A percentile compares a stretch with the other conserved stretches of the same genome.
phyloP scores from a whole-genome alignment of 2,113 vertebrate genomes.

The Zosterops borbonicus region DNA sequence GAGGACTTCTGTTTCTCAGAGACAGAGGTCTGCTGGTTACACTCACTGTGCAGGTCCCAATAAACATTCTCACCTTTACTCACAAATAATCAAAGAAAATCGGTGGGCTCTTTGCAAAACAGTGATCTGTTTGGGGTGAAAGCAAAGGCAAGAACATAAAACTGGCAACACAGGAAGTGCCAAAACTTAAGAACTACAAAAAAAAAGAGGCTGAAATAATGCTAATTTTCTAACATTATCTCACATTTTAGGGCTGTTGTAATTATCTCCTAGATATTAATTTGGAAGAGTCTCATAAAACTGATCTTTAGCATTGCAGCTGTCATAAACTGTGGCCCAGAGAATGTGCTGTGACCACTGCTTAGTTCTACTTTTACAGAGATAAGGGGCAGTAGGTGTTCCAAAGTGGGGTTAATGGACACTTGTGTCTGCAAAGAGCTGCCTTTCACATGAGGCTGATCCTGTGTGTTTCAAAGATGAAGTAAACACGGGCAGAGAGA shows the following conservation, averaged over 20 bases:
- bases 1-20: neutral
- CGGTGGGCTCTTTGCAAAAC: neutral
- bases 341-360: neutral
- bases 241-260: neutral
- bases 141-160: neutral
- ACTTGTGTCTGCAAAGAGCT: neutral
- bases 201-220: neutral
- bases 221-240: neutral
- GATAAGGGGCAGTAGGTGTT: neutral
- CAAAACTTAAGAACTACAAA: neutral
- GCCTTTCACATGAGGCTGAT: neutral
- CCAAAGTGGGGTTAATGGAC: neutral
- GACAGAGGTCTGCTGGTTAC: neutral
- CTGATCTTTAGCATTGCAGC: neutral
- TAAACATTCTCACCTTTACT: neutral
- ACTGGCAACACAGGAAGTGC: neutral
- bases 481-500: neutral
- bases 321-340: neutral
- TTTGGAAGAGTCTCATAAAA: neutral
- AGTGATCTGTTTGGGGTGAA: neutral
- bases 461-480: neutral
- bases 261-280: neutral
- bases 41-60: neutral
- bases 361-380: neutral
- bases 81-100: neutral